Conservation (phyloP, 92 coral and sea anemone species). For the Pocillopora meandrina region DNA sequence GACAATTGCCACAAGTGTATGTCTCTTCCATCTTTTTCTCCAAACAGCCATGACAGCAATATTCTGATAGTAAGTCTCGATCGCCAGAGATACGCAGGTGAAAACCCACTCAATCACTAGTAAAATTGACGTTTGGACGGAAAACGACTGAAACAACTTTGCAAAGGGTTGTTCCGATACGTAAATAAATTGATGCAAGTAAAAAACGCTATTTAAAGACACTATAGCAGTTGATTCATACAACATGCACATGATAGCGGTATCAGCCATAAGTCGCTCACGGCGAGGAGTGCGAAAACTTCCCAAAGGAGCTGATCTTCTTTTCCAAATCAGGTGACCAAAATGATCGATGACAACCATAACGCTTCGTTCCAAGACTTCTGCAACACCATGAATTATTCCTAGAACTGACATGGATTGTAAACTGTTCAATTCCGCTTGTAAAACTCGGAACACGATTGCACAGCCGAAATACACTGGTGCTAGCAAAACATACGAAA, state of each 20-base stretch:
- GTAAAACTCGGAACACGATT: constrained; percentile 1
- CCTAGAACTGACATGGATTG: constrained; percentile 18
- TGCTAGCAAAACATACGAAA: constrained; percentile 10
- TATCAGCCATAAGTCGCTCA: constrained; percentile 44
- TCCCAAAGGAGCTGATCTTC: constrained; percentile 38
- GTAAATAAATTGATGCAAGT: too few relatives aligned
- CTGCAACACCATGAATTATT: constrained; percentile 21
- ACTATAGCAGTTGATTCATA: neutral
- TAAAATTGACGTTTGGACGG: too few relatives aligned
- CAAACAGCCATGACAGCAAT: too few relatives aligned
- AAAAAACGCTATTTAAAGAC: too few relatives aligned
- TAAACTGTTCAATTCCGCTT: constrained; percentile 14
- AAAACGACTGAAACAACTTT: too few relatives aligned
- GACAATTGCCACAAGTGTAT: too few relatives aligned
- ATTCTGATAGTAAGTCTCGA: too few relatives aligned
- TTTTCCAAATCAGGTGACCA: constrained; percentile 13
- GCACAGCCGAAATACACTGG: constrained; percentile 24
- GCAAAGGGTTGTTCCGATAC: too few relatives aligned
- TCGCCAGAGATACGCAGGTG: too few relatives aligned
- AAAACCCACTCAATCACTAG: too few relatives aligned
- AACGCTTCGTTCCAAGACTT: constrained; percentile 30
- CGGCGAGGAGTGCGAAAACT: constrained; percentile 48
- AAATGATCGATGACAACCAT: constrained; percentile 32
- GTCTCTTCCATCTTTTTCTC: too few relatives aligned
- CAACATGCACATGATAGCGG: constrained; percentile 39